Evolutionary conservation across 2,113 vertebrate genomes (phyloP), one percentile per base, ranked within the genome.

Genomic region (Nettapus auritus): DNA sequence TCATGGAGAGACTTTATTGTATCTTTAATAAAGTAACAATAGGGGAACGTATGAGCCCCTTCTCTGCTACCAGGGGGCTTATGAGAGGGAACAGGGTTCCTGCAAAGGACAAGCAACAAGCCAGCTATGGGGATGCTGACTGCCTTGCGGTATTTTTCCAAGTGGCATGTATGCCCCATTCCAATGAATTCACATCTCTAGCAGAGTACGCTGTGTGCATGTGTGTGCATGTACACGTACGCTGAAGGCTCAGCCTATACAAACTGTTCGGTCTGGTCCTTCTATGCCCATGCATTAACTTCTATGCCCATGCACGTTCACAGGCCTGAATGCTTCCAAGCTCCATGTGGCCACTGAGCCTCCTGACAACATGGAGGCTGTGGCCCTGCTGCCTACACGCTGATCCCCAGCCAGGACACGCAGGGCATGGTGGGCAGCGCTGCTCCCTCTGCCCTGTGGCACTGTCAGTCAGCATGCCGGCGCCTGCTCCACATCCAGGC

Each of bases 11-110:
- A 91, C 87, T 71, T 97, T 85, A 91, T 48, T 82, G 76, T 76
- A 86, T 86, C 89, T 96, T 93, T 90, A 89, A 90, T 89, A 92
- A 94, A 94, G 93, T 75, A 89, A 55, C 70, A 93, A 77, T 5
- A 73, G 82, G 96, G 62, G 76, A 96, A 76, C 1, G 29, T 25
- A 36, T 8, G 50, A 96, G 75, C 11, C 19, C 82, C 19, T 50
- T 62, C 26, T 59, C 15, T 4, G 15, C n/a, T 87, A 59, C 75
- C 80, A 53, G 53, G 79, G 62, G 55, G 59, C 25, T 82, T 13
- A 22, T 0, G 0, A 1, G 3, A 13, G 46, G 21, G 31, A 10
- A 7, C 4, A 5, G 31, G 33, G 19, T 6, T 5, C 53, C 48
- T 82, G 59, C 89, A 75, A 84, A 86, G 70, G 66, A 86, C 29